Base-by-base conservation (phyloP, 2,797 vertebrate genomes). In the Ispidina picta region DNA sequence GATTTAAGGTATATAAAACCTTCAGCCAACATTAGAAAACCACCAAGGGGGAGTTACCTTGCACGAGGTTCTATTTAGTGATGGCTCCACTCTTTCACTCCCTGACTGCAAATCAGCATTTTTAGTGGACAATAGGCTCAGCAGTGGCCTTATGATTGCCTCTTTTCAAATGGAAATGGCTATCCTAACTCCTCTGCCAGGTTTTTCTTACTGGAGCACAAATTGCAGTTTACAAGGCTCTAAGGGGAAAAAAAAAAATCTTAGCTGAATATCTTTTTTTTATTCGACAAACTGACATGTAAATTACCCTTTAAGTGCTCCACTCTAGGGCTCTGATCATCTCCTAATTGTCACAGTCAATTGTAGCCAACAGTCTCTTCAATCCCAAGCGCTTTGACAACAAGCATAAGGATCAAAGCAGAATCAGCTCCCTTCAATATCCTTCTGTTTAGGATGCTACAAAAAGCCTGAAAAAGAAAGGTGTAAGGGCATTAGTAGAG, bases 121-220 rank as follows among this genome's bases (percentile, higher is more conserved):
- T 97, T 98, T 97, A 97, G 97, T 96, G 98, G 99, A 99, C 99
- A 99, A 99, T 99, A 98, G 98, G 98, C 98, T 98, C 98, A 99
- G 98, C 98, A 98, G 98, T 98, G 98, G 98, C 98, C 98, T 98
- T 98, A 98, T 99, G 99, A 99, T 99, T 99, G 99, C 98, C 98
- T 99, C 99, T 98, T 99, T 99, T 99, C 99, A 99, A 98, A 99
- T 99, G 99, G 98, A 99, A 99, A 99, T 99, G 98, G 97, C 95
- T 96, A 98, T 98, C 98, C 98, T 97, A 97, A 98, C 97, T 98
- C 98, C 97, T 98, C 98, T 98, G 98, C 98, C 98, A 98, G 98
- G 98, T 98, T 97, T 98, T 98, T 98, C 98, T 98, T 98, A 98
- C 98, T 97, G 97, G 98, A 98, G 98, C 98, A 98, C 98, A 99